A percentile compares a stretch with the other conserved stretches of the same genome.
Conservation (phyloP, 1,140 invertebrate species). For the Anagrus nilaparvatae region DNA sequence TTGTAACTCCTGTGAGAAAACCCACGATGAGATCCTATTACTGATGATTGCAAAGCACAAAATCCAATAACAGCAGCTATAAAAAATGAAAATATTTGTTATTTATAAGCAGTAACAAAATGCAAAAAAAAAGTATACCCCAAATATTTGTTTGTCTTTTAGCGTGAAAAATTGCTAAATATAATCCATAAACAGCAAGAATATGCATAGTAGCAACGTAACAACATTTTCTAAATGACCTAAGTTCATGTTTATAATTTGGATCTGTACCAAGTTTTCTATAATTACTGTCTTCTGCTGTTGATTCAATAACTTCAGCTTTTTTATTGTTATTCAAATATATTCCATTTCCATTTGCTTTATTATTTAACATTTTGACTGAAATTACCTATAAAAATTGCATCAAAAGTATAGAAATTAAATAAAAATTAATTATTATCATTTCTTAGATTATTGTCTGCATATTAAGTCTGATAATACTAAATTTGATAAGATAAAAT, state of each 20-base stretch:
- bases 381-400: too few species aligned
- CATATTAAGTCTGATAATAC: too few species aligned
- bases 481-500: too few species aligned
- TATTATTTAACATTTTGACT: too few species aligned
- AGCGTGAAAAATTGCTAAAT: conserved; percentile 40
- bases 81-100: not conserved
- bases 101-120: too few species aligned
- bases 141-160: not conserved
- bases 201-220: conserved; percentile 50
- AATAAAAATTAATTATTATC: too few species aligned
- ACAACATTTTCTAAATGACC: not conserved
- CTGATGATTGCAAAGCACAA: not conserved
- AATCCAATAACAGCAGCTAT: not conserved
- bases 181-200: conserved; percentile 60
- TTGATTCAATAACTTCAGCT: not conserved
- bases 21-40: conserved; percentile 46
- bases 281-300: not conserved
- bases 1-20: not conserved
- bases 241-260: not conserved
- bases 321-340: too few species aligned
- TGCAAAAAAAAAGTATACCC: not conserved
- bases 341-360: too few species aligned
- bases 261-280: conserved; percentile 1
- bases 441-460: too few species aligned
- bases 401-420: too few species aligned